These are phyloP conservation scores for Pseudorasbora parva DNA, from an alignment of 2,113 vertebrate genomes.

Conservation along the genomic window DNA sequence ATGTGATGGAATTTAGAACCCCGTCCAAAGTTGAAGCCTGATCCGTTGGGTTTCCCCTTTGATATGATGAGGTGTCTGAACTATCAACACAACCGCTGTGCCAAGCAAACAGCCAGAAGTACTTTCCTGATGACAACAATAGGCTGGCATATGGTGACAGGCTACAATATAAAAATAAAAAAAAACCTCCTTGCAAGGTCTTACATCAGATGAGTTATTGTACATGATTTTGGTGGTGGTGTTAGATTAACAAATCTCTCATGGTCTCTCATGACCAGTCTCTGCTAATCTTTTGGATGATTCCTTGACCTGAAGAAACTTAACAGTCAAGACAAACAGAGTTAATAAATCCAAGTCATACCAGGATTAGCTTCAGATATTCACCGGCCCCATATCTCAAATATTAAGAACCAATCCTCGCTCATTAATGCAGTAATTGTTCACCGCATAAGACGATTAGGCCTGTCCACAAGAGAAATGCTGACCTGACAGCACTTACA, in stretches of 20 bases:
- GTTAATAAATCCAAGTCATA: constrained; percentile 71
- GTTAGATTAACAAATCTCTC: constrained; percentile 1
- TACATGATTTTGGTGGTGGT: constrained; percentile 13
- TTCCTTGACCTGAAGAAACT: constrained; percentile 66
- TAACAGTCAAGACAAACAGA: constrained; percentile 72
- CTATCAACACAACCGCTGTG: constrained; percentile 16
- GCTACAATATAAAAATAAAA: background rate
- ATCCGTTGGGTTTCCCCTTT: constrained; percentile 1
- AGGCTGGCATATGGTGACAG: background rate
- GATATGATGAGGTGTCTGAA: constrained; percentile 25
- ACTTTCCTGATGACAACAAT: constrained; percentile 15
- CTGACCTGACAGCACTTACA: constrained; percentile 1
- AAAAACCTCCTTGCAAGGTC: background rate
- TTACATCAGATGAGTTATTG: constrained; percentile 17
- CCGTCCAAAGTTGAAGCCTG: background rate
- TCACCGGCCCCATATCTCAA: constrained; percentile 58
- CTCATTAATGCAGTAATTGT: constrained; percentile 73
- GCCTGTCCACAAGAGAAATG: constrained; percentile 9
- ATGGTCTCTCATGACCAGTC: constrained; percentile 5
- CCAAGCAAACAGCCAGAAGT: background rate
- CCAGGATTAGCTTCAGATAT: constrained; percentile 69
- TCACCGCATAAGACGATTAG: constrained; percentile 64
- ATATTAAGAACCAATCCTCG: constrained; percentile 67
- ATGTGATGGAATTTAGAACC: constrained; percentile 7
- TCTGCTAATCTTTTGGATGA: constrained; percentile 53